Conservation (phyloP, 2,113 vertebrate species). For the pig (Sus scrofa) region T2T-Sscrofa CM000829.6:50431001-50431500, state of each 20-base stretch:
- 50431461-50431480: neutral
- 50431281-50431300: neutral
- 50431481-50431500: neutral
- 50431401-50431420: neutral
- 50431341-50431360: neutral
- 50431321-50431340: neutral
- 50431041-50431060: no score
- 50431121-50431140: no score
- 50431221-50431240: neutral
- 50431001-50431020: no score
- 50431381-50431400: neutral
- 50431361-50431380: neutral
- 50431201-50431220: neutral
- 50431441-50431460: neutral
- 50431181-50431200: no score
- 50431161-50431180: no score
- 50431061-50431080: no score
- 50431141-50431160: no score
- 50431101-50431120: no score
- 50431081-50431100: no score
- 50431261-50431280: conserved; percentile 23
- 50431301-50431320: neutral
- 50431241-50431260: neutral
- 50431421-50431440: neutral
- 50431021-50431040: no score